A percentile compares a stretch with the other conserved stretches of the same genome.
Conservation (phyloP, 2,113 vertebrate genomes). For the Trichomycterus rosablanca region DNA sequence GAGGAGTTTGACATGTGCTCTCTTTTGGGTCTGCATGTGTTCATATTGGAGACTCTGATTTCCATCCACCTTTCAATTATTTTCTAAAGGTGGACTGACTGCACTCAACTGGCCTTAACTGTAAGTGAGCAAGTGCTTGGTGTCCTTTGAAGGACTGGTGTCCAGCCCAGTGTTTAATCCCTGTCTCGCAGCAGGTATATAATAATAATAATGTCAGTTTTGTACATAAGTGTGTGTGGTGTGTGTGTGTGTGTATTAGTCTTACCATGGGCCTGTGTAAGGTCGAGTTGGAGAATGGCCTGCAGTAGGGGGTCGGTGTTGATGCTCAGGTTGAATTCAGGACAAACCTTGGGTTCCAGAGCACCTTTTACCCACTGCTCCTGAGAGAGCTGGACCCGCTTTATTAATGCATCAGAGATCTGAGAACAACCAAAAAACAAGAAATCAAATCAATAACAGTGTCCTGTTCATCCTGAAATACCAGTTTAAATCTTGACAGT, state of each 20-base stretch:
- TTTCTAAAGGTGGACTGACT: too few relatives aligned
- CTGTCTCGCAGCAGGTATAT: too few relatives aligned
- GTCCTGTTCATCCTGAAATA: not conserved
- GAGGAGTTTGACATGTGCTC: too few relatives aligned
- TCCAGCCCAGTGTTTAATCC: too few relatives aligned
- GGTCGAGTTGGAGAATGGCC: conserved; percentile 92
- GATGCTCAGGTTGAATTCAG: conserved; percentile 90
- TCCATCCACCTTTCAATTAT: too few relatives aligned
- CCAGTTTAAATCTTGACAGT: too few relatives aligned
- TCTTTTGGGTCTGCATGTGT: too few relatives aligned
- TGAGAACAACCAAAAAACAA: conserved; percentile 39
- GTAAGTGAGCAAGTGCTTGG: too few relatives aligned
- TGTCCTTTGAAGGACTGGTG: too few relatives aligned
- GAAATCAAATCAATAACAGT: not conserved
- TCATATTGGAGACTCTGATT: too few relatives aligned
- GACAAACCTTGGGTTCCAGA: conserved; percentile 90
- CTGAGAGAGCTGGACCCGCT: conserved; percentile 87
- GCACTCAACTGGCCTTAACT: too few relatives aligned
- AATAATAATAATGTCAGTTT: too few relatives aligned
- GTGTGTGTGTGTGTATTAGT: not conserved
- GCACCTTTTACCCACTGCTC: conserved; percentile 98
- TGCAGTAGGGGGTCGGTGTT: conserved; percentile 87
- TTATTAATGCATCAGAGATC: conserved; percentile 96
- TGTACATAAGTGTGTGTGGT: conserved; percentile 9
- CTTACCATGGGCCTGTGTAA: conserved; percentile 93